Base-by-base conservation (phyloP, 1,140 invertebrate species). In the Diplogasteroides magnus region DNA sequence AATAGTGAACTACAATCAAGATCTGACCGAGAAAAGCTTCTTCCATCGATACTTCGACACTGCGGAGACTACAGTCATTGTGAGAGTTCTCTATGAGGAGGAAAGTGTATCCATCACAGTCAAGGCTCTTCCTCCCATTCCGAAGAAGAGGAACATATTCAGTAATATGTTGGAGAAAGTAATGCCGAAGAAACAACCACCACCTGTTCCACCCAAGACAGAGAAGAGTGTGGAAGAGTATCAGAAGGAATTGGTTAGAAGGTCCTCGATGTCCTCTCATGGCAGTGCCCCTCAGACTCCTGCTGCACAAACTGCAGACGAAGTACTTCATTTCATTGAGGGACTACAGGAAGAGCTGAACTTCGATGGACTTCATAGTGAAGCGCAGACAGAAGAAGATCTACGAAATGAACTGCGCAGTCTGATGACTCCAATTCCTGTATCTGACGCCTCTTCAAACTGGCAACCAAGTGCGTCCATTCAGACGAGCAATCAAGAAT, bases 41-140 rank as follows among this genome's bases (percentile, higher is more conserved):
- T 72, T 72, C 61, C 29, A 55, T 26, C 66, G 61, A 55, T 72
- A 71, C 37, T 68, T 26, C 28, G 70, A 72, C 26, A 71, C 64
- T 26, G 64, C 70, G 0, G 70, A 72, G 27, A 72, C 70, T 3
- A 62, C 57, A 23, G 70, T 72, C 1, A 60, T 61, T 26, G 61
- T 72, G 1, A 61, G 58, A 26, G 70, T 67, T 26, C 55, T 72
- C 0, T 72, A 37, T 31, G 67, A 62, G 26, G 29, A 57, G 23
- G 70, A 62, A 32, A 32, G n/a, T 23, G 61, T 67, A 14, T 59
- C 66, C 28, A 56, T 59, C 3, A 14, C 59, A n/a, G 57, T 68
- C 14, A 23, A 19, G 6, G 31, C 58, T 67, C 19, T 56, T 14
- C 15, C 69, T 29, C 57, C 58, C 62, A 1, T 19, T 48, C 37